Base-by-base conservation (phyloP, 2,888 invertebrate species). In the Drosophila conformis region DNA sequence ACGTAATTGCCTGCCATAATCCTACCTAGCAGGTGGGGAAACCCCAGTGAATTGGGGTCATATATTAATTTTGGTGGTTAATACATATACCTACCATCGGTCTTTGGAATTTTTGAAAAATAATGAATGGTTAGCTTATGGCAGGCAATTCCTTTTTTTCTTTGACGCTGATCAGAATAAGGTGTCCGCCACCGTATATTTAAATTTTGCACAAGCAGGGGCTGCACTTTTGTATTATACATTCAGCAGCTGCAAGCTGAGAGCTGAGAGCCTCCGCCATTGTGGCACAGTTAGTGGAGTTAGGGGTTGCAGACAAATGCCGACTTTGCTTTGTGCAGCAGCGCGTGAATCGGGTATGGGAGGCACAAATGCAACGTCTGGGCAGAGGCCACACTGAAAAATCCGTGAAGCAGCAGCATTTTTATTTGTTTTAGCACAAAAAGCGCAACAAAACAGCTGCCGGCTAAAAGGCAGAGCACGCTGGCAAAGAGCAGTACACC, bases 261-360 rank as follows among this genome's bases (percentile, higher is more conserved):
- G 66, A 58, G 75, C 72, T 57, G 64, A 76, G 72, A 74, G 69
- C 57, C 48, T 66, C 15, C 64, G 62, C 69, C 69, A 68, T 83
- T 84, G 82, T 72, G 87, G 65, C 70, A 58, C 69, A 69, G 58
- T 61, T 65, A 38, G 71, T 31, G 48, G 58, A 56, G 46, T 52
- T 27, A 27, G 57, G 51, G 36, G 57, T 27, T 25, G 58, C 69
- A 73, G 68, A 73, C 66, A 83, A 84, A 83, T 76, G 84, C 89
- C 84, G 84, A 84, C 90, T 91, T 91, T 90, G 82, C 83, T 91
- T 90, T 90, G 91, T 91, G 89, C 86, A 91, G 51, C 89, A 86
- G 83, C 78, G 78, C 91, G 84, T 90, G 78, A 90, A 90, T 79
- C 85, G 57, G 74, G 46, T 56, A 73, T 36, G 51, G 69, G 56